Evolutionary conservation across 2,888 invertebrate genomes (phyloP).

Genomic region (Lysandra coridon): DNA sequence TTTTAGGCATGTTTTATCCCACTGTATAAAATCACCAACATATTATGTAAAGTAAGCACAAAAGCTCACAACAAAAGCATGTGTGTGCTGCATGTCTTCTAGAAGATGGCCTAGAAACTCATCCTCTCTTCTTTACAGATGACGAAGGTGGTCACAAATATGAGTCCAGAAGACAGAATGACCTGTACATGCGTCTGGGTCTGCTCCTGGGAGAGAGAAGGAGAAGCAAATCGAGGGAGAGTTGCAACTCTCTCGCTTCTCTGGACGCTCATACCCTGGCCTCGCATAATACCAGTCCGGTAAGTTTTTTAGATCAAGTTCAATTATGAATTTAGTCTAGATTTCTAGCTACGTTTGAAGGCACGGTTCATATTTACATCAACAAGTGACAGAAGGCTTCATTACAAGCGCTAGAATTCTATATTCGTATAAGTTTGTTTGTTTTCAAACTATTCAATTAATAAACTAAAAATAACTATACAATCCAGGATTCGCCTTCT

Average conservation of each 20-base stretch:
- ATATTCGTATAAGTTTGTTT: no score
- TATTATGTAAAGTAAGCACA: neutral
- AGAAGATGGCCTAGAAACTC: neutral
- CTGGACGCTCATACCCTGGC: constrained; percentile 85
- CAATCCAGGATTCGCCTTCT: no score
- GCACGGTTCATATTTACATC: no score
- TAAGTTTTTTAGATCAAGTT: constrained; percentile 45
- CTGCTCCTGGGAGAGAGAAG: constrained; percentile 87
- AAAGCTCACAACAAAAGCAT: neutral
- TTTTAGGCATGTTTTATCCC: constrained; percentile 5
- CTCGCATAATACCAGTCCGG: constrained; percentile 92
- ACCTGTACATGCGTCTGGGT: constrained; percentile 90
- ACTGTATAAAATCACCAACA: neutral
- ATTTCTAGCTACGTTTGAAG: no score
- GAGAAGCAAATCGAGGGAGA: constrained; percentile 70
- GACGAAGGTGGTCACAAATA: constrained; percentile 86
- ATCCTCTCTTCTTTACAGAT: constrained; percentile 68
- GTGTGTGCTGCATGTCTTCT: constrained; percentile 24
- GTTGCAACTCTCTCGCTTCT: constrained; percentile 79
- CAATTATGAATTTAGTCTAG: no score
- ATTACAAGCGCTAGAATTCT: no score
- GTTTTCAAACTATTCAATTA: no score
- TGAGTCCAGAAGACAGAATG: constrained; percentile 81
- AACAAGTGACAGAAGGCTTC: no score
- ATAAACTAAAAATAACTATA: no score